phyloP scores from a whole-genome alignment of 2,888 invertebrate species.

The Plusia festucae region DNA sequence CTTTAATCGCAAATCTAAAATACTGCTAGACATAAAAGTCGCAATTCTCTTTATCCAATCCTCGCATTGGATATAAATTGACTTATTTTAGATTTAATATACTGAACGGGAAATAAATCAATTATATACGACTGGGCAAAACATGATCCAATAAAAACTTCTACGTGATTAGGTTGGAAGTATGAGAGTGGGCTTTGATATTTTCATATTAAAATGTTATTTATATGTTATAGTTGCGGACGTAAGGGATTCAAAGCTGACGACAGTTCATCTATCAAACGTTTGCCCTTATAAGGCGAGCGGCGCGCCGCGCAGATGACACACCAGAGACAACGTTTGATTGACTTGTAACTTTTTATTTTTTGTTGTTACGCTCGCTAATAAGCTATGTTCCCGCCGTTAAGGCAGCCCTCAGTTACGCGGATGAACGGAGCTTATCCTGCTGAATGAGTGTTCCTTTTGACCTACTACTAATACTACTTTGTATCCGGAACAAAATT shows the following conservation, averaged over 20 bases:
- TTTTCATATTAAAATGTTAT: slow-evolving; percentile 55
- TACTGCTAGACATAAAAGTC: slow-evolving; percentile 46
- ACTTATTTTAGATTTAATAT: slow-evolving; percentile 55
- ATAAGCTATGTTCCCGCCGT: slow-evolving; percentile 63
- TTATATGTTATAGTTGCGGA: slow-evolving; percentile 59
- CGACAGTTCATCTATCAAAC: slow-evolving; percentile 71
- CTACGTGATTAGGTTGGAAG: slow-evolving; percentile 49
- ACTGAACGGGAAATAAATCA: slow-evolving; percentile 48
- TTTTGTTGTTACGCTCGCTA: slow-evolving; percentile 59
- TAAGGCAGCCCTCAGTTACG: slow-evolving; percentile 52
- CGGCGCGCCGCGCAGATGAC: slow-evolving; percentile 77
- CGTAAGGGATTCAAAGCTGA: slow-evolving; percentile 57
- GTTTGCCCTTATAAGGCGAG: slow-evolving; percentile 70
- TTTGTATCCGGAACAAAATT: not conserved
- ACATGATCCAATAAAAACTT: slow-evolving; percentile 50
- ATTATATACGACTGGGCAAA: slow-evolving; percentile 51
- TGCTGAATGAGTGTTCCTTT: slow-evolving; percentile 31
- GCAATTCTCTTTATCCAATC: slow-evolving; percentile 41
- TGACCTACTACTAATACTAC: not conserved
- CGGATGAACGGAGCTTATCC: slow-evolving; percentile 43
- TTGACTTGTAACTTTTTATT: slow-evolving; percentile 79
- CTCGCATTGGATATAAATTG: slow-evolving; percentile 56
- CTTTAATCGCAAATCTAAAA: slow-evolving; percentile 48
- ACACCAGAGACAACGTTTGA: slow-evolving; percentile 71
- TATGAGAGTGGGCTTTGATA: slow-evolving; percentile 47